Evolutionary conservation across 2,888 invertebrate genomes (phyloP), one percentile per base, ranked within the genome.

Genomic region (Brassicogethes aeneus): DNA sequence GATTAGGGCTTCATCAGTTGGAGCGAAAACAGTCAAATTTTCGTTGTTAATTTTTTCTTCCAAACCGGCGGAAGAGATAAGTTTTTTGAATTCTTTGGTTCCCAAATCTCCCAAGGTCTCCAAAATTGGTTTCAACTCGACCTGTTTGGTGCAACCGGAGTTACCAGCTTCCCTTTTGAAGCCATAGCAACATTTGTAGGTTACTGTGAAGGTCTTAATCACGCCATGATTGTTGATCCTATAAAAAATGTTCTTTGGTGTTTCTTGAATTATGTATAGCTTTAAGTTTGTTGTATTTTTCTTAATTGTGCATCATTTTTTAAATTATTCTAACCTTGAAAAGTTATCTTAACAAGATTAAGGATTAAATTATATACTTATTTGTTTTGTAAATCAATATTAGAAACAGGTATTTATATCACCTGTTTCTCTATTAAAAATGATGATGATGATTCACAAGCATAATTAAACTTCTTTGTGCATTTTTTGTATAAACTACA

Each of bases 101-200:
- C 74, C 76, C 55, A 80, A 60, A 37, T 75, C 73, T 32, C 70
- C 67, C 15, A 79, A 70, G 0, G 79, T 76, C 29, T 74, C 72
- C 34, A 72, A 57, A 42, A 79, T 56, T 15, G 73, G 66, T 57
- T 75, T 74, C 46, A 80, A 68, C 41, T 77, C 74, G 15, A 79
- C 72, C 70, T 71, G 59, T 48, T 65, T 61, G 35, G 55, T 57
- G 50, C 68, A 69, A 39, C 62, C 64, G 33, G 52, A 46, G 8
- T 59, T 44, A 33, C 56, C 56, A 23, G 57, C 53, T 16, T 52
- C 48, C 41, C 77, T 69, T 40, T 73, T 69, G 61, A 69, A 82
- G 30, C 83, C 83, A 56, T 76, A 74, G 60, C 84, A 85, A 60
- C 84, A 85, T 59, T 80, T 77, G 51, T 80, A 76, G 14, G 74